Conservation (phyloP, 2,113 vertebrate species). For the Ageneiosus marmoratus region DNA sequence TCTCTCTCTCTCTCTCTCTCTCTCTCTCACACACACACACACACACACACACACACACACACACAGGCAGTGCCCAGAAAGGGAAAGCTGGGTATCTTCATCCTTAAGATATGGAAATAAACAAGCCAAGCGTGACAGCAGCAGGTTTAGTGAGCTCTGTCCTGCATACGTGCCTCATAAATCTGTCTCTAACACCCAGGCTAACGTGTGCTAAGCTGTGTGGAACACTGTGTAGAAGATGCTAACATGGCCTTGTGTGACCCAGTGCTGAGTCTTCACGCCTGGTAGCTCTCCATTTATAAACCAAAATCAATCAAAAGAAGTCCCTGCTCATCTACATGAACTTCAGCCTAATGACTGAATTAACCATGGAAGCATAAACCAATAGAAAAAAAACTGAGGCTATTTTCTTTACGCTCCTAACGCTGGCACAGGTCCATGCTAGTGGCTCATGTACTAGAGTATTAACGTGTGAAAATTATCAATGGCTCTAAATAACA, state of each 20-base stretch:
- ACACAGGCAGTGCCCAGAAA: conserved; percentile 48
- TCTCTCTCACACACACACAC: conserved; percentile 4
- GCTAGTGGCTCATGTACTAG: neutral
- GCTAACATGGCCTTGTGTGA: neutral
- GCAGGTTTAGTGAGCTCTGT: conserved; percentile 30
- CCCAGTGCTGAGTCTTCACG: neutral
- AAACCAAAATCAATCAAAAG: neutral
- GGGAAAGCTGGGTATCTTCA: conserved; percentile 57
- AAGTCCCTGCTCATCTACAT: neutral
- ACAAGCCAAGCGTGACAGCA: conserved; percentile 41
- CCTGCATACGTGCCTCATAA: conserved; percentile 40
- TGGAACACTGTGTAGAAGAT: neutral
- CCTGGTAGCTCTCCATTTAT: neutral
- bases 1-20: neutral
- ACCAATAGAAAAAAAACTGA: too few species aligned
- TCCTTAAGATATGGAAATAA: conserved; percentile 54
- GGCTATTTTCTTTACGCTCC: neutral
- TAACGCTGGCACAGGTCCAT: neutral
- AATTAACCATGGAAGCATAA: neutral
- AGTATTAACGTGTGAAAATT: neutral
- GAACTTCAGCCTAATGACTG: neutral
- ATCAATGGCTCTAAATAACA: neutral
- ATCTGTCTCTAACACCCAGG: conserved; percentile 26
- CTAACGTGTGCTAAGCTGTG: conserved; percentile 14
- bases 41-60: conserved; percentile 46